Conservation (phyloP, 2,888 invertebrate species). For the Panopea generosa region DNA sequence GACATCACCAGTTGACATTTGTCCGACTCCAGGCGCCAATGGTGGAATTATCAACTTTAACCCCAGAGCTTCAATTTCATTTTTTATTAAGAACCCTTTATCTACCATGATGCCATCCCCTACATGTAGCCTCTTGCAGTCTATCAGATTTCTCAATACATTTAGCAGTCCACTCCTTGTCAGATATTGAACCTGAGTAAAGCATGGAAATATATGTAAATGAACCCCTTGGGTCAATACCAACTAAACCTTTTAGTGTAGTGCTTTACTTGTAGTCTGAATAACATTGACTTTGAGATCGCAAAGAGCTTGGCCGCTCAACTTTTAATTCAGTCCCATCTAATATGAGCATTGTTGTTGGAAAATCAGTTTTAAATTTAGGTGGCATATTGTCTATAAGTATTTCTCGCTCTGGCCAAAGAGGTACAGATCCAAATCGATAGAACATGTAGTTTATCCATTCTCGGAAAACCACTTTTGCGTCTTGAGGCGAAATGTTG, state of each 20-base stretch:
- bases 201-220: slow-evolving; percentile 42
- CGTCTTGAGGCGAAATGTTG: slow-evolving; percentile 30
- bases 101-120: slow-evolving; percentile 51
- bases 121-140: slow-evolving; percentile 9
- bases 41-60: slow-evolving; percentile 40
- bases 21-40: slow-evolving; percentile 21
- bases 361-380: slow-evolving; percentile 52
- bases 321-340: slow-evolving; percentile 59
- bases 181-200: slow-evolving; percentile 51
- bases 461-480: slow-evolving; percentile 39
- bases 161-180: slow-evolving; percentile 41
- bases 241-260: slow-evolving; percentile 54
- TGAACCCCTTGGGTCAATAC: slow-evolving; percentile 57
- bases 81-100: slow-evolving; percentile 34
- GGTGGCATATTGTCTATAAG: slow-evolving; percentile 48
- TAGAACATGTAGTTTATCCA: slow-evolving; percentile 57
- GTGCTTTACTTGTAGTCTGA: slow-evolving; percentile 62
- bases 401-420: slow-evolving; percentile 46
- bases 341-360: slow-evolving; percentile 44
- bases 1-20: slow-evolving; percentile 36
- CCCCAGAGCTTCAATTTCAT: slow-evolving; percentile 33
- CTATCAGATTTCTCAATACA: slow-evolving; percentile 22
- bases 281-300: slow-evolving; percentile 54
- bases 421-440: slow-evolving; percentile 44
- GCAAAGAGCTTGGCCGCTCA: slow-evolving; percentile 39